phyloP scores from a whole-genome alignment of 2,888 invertebrate genomes.

The Rotaria socialis region DNA sequence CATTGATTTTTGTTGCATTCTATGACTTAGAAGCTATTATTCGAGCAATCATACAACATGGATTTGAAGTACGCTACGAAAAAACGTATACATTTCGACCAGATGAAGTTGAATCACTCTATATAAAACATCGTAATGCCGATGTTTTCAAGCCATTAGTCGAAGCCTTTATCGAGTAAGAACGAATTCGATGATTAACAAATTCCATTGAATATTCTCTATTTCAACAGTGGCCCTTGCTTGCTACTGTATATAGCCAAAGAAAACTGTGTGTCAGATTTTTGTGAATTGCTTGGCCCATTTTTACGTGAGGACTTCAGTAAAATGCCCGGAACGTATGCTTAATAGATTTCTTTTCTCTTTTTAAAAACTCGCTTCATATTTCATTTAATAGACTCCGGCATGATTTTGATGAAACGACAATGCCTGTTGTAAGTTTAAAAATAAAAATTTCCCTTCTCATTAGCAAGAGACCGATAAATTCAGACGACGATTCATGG shows the following conservation, averaged over 20 bases:
- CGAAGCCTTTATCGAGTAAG: background rate
- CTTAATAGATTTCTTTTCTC: background rate
- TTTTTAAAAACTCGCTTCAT: background rate
- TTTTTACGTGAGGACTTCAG: background rate
- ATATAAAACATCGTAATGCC: conserved; percentile 26
- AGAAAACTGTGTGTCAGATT: conserved; percentile 10
- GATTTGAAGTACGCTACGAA: conserved; percentile 19
- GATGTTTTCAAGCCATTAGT: background rate
- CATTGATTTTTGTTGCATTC: background rate
- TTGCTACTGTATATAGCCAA: background rate
- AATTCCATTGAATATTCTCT: too few relatives aligned
- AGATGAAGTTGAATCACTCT: conserved; percentile 11
- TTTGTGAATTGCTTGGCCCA: background rate
- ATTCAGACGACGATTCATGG: background rate
- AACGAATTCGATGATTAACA: background rate
- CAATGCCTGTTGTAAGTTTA: background rate
- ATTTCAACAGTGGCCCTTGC: background rate
- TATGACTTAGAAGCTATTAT: background rate
- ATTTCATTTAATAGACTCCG: background rate
- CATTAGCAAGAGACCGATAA: too few relatives aligned
- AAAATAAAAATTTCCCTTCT: background rate
- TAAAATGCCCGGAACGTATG: conserved; percentile 30
- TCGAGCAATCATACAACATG: background rate
- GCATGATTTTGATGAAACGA: background rate
- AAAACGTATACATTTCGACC: background rate